Conservation (phyloP, 2,888 invertebrate species). For the Tenthredo notha region DNA sequence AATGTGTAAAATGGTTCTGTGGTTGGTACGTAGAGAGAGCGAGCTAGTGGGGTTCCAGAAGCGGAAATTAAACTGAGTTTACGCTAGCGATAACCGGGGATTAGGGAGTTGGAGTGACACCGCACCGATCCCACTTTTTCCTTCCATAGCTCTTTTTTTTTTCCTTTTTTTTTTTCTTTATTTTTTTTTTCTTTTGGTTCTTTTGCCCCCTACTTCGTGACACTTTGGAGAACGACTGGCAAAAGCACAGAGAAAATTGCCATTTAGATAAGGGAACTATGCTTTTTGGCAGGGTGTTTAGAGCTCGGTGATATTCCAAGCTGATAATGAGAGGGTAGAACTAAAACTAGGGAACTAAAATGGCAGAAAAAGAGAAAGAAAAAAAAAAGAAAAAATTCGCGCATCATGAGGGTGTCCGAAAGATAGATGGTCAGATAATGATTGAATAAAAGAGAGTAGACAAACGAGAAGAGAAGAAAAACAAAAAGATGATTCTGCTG, state of each 20-base stretch:
- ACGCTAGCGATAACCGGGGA: conserved; percentile 23
- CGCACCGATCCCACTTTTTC: conserved; percentile 4
- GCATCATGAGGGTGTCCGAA: neutral
- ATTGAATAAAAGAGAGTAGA: neutral
- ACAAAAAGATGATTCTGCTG: too few relatives aligned
- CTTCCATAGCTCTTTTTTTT: neutral
- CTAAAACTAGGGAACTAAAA: neutral
- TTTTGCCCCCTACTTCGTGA: neutral
- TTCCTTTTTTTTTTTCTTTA: neutral
- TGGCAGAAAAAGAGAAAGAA: neutral
- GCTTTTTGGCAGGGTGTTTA: neutral
- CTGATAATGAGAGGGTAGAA: neutral
- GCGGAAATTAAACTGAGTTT: conserved; percentile 41
- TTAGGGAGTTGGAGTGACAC: conserved; percentile 4
- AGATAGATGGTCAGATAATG: neutral
- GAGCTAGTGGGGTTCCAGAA: neutral
- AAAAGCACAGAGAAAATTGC: neutral
- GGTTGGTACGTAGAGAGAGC: neutral
- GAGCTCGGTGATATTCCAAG: neutral
- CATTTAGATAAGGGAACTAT: neutral
- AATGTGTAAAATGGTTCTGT: neutral
- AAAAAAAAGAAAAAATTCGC: too few relatives aligned
- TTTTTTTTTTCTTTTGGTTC: neutral
- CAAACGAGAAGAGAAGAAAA: too few relatives aligned
- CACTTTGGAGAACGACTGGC: neutral